phyloP scores from a whole-genome alignment of 2,113 vertebrate genomes.

The Pongo pygmaeus region DNA sequence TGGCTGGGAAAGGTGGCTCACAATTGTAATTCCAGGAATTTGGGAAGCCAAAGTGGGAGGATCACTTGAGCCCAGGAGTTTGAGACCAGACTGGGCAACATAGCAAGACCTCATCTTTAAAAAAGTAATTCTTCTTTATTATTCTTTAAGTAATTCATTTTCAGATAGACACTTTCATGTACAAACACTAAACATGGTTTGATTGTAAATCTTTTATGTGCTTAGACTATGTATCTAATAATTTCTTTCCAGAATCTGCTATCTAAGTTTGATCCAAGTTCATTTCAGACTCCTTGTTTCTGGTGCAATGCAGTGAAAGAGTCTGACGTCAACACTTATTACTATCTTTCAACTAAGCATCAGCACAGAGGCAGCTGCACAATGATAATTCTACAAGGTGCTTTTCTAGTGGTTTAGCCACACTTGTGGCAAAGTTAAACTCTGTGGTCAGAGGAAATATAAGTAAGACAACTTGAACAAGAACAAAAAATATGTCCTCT shows the following conservation, averaged over 20 bases:
- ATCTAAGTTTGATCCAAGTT: background rate
- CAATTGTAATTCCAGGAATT: no score
- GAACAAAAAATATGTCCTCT: background rate
- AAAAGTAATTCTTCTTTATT: slow-evolving; percentile 12
- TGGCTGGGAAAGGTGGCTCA: no score
- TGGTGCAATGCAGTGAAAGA: background rate
- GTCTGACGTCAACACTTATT: background rate
- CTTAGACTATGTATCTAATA: background rate
- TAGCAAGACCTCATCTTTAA: no score
- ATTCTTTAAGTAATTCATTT: slow-evolving; percentile 45
- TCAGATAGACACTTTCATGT: background rate
- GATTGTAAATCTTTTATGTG: background rate
- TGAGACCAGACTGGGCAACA: no score
- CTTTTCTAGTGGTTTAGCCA: background rate
- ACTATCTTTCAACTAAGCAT: background rate
- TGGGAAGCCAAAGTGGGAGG: no score
- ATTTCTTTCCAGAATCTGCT: slow-evolving; percentile 21
- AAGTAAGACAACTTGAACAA: background rate
- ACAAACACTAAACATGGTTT: background rate
- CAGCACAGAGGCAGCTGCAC: background rate
- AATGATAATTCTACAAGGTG: background rate
- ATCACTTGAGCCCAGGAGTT: no score
- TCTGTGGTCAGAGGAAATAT: background rate
- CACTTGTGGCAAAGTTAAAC: background rate
- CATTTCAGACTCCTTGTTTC: background rate